Percentiles rank a stretch among this genome's conserved stretches.
phyloP scores from a whole-genome alignment of 2,888 invertebrate species.

The Sinopyrophorus schimmeli region DNA sequence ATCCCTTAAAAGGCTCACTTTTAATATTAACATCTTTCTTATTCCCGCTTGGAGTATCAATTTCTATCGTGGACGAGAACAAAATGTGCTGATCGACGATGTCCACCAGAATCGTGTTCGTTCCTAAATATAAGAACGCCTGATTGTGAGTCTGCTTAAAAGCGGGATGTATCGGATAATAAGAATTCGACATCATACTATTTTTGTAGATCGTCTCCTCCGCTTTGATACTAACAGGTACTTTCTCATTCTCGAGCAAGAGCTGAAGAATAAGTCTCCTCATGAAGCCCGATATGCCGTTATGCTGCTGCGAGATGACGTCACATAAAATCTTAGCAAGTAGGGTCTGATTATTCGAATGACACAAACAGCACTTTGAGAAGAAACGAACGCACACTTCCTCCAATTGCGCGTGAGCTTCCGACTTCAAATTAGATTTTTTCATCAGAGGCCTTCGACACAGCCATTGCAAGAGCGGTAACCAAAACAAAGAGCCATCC shows the following conservation, averaged over 20 bases:
- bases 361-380: constrained; percentile 81
- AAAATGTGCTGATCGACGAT: constrained; percentile 68
- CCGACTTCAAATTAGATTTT: constrained; percentile 47
- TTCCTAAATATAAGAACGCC: constrained; percentile 72
- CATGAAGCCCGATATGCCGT: constrained; percentile 84
- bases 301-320: constrained; percentile 68
- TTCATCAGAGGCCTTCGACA: constrained; percentile 57
- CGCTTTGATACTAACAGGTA: constrained; percentile 70
- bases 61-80: constrained; percentile 42
- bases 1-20: constrained; percentile 47
- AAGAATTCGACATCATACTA: constrained; percentile 47
- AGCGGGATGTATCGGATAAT: constrained; percentile 64
- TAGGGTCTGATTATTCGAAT: constrained; percentile 80
- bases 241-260: constrained; percentile 82
- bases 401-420: constrained; percentile 63
- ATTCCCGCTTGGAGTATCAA: constrained; percentile 29
- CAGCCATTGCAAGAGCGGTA: constrained; percentile 74
- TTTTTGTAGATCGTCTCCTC: constrained; percentile 53
- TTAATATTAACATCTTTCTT: constrained; percentile 39
- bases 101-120: constrained; percentile 74
- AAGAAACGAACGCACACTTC: constrained; percentile 81
- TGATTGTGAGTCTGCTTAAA: constrained; percentile 75
- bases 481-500: constrained; percentile 85
- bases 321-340: constrained; percentile 79
- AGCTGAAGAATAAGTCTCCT: constrained; percentile 84